Conservation (phyloP, 2,797 vertebrate genomes). For the Myotis vivesi region DNA sequence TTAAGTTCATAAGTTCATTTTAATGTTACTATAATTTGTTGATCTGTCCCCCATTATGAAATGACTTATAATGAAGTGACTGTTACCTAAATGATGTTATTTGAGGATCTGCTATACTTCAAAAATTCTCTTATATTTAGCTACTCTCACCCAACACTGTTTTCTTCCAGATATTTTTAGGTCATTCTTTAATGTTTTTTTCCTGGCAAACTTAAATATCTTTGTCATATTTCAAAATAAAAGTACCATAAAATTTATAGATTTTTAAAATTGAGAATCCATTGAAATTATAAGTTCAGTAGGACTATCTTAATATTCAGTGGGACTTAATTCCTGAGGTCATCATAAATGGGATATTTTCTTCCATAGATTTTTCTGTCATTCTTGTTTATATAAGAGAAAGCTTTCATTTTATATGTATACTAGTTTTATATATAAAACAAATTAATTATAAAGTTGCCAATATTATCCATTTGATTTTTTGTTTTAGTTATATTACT, state of each 20-base stretch:
- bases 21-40: background rate
- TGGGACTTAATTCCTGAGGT: background rate
- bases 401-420: background rate
- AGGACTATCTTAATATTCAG: background rate
- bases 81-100: background rate
- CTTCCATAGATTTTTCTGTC: constrained; percentile 12
- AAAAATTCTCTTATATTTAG: background rate
- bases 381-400: background rate
- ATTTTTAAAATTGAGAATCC: background rate
- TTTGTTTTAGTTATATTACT: background rate
- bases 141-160: background rate
- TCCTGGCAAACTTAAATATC: background rate
- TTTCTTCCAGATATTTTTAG: background rate
- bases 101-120: background rate
- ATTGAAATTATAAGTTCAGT: constrained; percentile 1
- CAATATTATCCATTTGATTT: constrained; percentile 20
- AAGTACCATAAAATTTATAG: background rate
- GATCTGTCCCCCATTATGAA: background rate
- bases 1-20: background rate
- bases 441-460: background rate
- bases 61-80: background rate
- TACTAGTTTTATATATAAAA: background rate
- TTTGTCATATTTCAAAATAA: constrained; percentile 5
- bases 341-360: background rate
- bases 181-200: background rate